Evolutionary conservation across 2,888 invertebrate species (phyloP), one percentile per base, ranked within the genome.

Genomic region (Schrankia costaestrigalis): DNA sequence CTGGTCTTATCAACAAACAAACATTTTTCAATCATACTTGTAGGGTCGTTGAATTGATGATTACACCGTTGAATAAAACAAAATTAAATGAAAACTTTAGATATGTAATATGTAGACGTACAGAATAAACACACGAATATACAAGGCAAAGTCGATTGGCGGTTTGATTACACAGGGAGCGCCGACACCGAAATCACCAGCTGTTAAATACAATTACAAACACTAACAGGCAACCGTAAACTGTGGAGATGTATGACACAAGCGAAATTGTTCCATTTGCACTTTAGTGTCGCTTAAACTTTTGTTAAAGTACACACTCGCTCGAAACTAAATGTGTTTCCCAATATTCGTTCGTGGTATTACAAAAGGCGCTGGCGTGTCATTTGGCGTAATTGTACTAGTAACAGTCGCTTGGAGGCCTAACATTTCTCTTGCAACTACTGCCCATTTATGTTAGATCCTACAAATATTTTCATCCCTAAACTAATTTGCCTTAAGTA

Each of bases 381-480:
- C 67, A 73, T 74, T 76, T 70, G 50, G 49, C 46, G 66, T 73
- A 75, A 78, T 70, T 71, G 70, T 59, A 56, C 65, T 59, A 64
- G 71, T 69, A 73, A 70, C 68, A 69, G 69, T 62, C 65, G 64
- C 57, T 63, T 52, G 43, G 61, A 67, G 63, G 61, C 61, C 60
- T 63, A 61, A 58, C 60, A 62, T 66, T 68, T 56, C 56, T 56
- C 56, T 56, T 59, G 55, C 54, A 56, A 46, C 42, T 54, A 44
- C 50, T 58, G 53, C 35, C 77, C 73, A 68, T 51, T 64, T 46
- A 56, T 46, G 46, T 43, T 32, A 48, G 74, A 70, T 37, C 73
- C 45, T 43, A 38, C 53, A 51, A 54, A 56, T 50, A 54, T 46
- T 43, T 56, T 48, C 39, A 43, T 23, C 22, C 15, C 8, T 30